These are phyloP conservation scores for Tethea ocularis DNA, from an alignment of 2,888 invertebrate species.

Conservation along the genomic window DNA sequence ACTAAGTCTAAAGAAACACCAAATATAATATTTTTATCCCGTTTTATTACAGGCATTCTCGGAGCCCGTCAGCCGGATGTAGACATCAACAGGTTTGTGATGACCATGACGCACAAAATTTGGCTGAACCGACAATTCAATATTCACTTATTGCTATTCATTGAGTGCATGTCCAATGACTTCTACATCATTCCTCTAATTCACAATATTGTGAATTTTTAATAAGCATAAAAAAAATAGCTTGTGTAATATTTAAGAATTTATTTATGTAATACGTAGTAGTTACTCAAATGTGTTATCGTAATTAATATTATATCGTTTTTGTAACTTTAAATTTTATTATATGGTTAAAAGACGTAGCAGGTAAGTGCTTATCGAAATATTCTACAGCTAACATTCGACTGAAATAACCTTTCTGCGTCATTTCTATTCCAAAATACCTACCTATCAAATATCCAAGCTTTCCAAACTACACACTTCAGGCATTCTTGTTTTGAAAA, in stretches of 20 bases:
- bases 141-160: slow-evolving; percentile 5
- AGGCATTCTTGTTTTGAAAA: slow-evolving; percentile 41
- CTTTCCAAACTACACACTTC: slow-evolving; percentile 34
- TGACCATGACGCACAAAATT: slow-evolving; percentile 42
- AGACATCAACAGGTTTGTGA: slow-evolving; percentile 71
- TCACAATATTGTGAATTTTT: background rate
- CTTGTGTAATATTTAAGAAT: background rate
- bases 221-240: background rate
- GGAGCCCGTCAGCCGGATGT: slow-evolving; percentile 58
- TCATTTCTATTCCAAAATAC: slow-evolving; percentile 46
- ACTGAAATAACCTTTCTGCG: slow-evolving; percentile 53
- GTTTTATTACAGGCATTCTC: slow-evolving; percentile 57
- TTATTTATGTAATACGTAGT: background rate
- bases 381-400: slow-evolving; percentile 37
- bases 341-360: slow-evolving; percentile 6
- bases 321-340: too few relatives aligned
- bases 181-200: background rate
- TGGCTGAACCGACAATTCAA: slow-evolving; percentile 34
- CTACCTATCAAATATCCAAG: slow-evolving; percentile 20
- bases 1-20: background rate
- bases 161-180: background rate
- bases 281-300: background rate
- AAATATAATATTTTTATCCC: background rate
- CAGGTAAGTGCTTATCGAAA: slow-evolving; percentile 38
- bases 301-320: too few relatives aligned